Conservation (phyloP, 1,140 invertebrate genomes). For the Philaenus spumarius region DNA sequence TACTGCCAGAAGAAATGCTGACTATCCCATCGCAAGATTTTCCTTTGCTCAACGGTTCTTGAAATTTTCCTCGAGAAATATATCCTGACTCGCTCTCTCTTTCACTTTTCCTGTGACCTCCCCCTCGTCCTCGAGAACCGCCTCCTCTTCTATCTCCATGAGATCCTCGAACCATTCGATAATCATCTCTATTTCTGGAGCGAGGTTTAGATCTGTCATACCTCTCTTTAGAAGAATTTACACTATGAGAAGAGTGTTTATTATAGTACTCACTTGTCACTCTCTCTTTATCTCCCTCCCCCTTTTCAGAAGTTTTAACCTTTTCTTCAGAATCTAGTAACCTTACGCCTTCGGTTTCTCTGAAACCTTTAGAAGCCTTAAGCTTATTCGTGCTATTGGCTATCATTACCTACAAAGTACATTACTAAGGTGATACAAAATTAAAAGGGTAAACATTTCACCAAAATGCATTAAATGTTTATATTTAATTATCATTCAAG, state of each 20-base stretch:
- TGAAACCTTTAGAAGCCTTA: constrained; percentile 22
- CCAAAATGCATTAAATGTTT: neutral
- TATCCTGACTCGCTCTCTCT: constrained; percentile 9
- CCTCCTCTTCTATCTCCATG: constrained; percentile 10
- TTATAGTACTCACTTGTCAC: neutral
- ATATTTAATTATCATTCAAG: too few relatives aligned
- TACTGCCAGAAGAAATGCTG: neutral
- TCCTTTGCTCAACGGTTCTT: constrained; percentile 17
- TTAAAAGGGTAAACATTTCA: neutral
- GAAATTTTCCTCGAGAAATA: constrained; percentile 17
- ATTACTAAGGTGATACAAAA: constrained; percentile 5
- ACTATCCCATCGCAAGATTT: constrained; percentile 12
- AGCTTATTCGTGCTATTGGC: constrained; percentile 20
- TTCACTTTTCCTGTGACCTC: constrained; percentile 11
- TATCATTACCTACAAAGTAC: constrained; percentile 23
- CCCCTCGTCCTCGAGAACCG: constrained; percentile 6
- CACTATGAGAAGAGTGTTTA: neutral
- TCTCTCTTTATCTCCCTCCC: constrained; percentile 17
- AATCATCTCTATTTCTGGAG: constrained; percentile 19
- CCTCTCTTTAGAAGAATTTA: neutral
- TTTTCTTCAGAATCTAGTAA: constrained; percentile 14
- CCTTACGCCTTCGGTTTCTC: constrained; percentile 14
- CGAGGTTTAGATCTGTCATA: constrained; percentile 15
- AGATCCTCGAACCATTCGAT: constrained; percentile 11
- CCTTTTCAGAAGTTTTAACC: constrained; percentile 7